Evolutionary conservation across 2,888 invertebrate genomes (phyloP), one percentile per base, ranked within the genome.

Genomic region (Polydrusus cervinus): DNA sequence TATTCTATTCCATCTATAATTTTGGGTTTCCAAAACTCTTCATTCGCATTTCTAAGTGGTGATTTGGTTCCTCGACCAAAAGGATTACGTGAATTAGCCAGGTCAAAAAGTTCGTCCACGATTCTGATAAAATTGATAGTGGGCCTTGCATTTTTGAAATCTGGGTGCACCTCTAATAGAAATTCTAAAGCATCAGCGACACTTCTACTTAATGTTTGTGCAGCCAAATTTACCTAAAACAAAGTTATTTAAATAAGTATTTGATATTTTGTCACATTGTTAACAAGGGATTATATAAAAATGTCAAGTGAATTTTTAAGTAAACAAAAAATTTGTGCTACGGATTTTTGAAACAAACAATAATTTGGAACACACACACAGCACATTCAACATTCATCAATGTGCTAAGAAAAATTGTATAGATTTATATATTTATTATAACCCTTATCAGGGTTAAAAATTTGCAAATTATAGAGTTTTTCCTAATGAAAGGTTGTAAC

Each of bases 21-120:
- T 55, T 14, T 34, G 30, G 14, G 18, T 14, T 40, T 67, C 73
- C 76, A 76, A 14, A 55, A 16, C 16, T 49, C 11, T 51, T 69
- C 60, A 67, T 71, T 71, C 9, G 18, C 38, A 8, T 11, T 5
- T 45, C 14, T 66, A 16, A 79, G 18, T 30, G 79, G 74, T 10
- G 69, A 55, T 70, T 78, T 78, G 40, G 70, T 78, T 55, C 76
- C 75, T 30, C 20, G 57, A 8, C 53, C 78, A 53, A 20, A 40
- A 40, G 78, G 49, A 68, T 77, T 75, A 69, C 76, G 79, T 14
- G 77, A 76, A 74, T 82, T 81, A 7, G 81, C 74, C 25, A 82
- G 71, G 75, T 82, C 81, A 71, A 82, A 82, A 0, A 78, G 18
- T 65, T 76, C 65, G 74, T 82, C 81, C 14, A 81, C 53, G n/a